A percentile compares a stretch with the other conserved stretches of the same genome.
These are phyloP conservation scores for Trichacis sp. DNA, from an alignment of 2,888 invertebrate species.

Conservation along the genomic window DNA sequence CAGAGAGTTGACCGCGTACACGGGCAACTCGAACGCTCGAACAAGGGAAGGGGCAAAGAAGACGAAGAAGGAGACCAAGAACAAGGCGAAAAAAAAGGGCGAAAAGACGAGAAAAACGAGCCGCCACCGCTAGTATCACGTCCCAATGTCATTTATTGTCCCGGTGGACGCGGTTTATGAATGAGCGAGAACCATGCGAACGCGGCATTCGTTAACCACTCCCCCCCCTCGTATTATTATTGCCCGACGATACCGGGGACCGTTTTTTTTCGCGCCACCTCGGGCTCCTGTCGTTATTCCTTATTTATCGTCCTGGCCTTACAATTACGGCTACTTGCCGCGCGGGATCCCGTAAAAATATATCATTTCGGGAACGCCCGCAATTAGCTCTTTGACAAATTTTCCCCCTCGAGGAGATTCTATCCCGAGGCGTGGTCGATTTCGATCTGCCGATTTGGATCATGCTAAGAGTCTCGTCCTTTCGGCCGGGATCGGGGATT, in stretches of 20 bases:
- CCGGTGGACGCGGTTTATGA: conserved; percentile 29
- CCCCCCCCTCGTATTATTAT: conserved; percentile 16
- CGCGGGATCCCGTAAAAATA: background rate
- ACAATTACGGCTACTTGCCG: background rate
- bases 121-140: conserved; percentile 37
- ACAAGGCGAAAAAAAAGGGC: conserved; percentile 13
- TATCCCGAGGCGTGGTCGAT: too few relatives aligned
- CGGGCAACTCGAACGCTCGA: conserved; percentile 55
- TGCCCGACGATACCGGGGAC: conserved; percentile 2
- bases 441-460: too few relatives aligned
- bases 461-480: too few relatives aligned
- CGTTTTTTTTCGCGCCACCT: background rate
- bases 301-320: background rate
- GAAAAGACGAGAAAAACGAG: conserved; percentile 48
- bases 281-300: background rate
- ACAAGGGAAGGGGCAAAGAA: conserved; percentile 28
- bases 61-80: conserved; percentile 10
- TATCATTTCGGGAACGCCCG: background rate
- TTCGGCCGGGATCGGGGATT: too few relatives aligned
- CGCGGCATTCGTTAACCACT: conserved; percentile 36
- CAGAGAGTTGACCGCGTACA: conserved; percentile 56
- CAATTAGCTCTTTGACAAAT: too few relatives aligned
- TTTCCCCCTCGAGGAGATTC: too few relatives aligned
- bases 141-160: conserved; percentile 45
- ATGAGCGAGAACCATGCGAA: conserved; percentile 42